A percentile compares a stretch with the other conserved stretches of the same genome.
phyloP scores from a whole-genome alignment of 2,888 invertebrate species.

The Augiades crinisus region DNA sequence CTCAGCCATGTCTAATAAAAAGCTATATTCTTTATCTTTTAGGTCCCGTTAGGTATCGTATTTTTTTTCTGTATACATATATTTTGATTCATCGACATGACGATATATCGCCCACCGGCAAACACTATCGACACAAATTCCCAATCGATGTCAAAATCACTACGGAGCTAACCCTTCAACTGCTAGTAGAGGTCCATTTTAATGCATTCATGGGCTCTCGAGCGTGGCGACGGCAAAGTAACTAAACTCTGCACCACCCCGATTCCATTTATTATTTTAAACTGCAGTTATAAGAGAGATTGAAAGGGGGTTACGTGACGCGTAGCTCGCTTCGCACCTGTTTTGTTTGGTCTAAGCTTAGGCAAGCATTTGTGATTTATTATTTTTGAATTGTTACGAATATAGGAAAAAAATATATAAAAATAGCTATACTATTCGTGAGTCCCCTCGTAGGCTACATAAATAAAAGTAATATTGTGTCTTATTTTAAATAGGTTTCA shows the following conservation, averaged over 20 bases:
- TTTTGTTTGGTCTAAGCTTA: conserved; percentile 32
- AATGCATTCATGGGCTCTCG: conserved; percentile 78
- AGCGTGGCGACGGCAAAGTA: conserved; percentile 74
- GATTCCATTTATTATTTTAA: conserved; percentile 73
- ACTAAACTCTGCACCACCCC: conserved; percentile 58
- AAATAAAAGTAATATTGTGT: too few species aligned
- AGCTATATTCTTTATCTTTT: too few species aligned
- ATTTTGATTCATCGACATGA: conserved; percentile 1
- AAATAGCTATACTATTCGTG: too few species aligned
- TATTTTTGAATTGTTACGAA: too few species aligned
- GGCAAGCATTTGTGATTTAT: neutral
- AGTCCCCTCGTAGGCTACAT: too few species aligned
- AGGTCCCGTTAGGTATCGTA: too few species aligned
- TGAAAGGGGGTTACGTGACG: conserved; percentile 36
- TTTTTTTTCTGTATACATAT: too few species aligned
- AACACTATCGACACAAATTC: conserved; percentile 11
- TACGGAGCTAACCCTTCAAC: conserved; percentile 53
- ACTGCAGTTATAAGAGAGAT: conserved; percentile 59
- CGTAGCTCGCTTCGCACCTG: conserved; percentile 38
- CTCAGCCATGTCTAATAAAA: too few species aligned
- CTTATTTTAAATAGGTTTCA: too few species aligned
- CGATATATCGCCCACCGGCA: neutral
- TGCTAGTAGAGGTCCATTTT: conserved; percentile 53
- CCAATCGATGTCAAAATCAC: conserved; percentile 24
- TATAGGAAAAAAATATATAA: too few species aligned